Conservation (phyloP, 2,888 invertebrate species). For the Calliphora vomitoria region DNA sequence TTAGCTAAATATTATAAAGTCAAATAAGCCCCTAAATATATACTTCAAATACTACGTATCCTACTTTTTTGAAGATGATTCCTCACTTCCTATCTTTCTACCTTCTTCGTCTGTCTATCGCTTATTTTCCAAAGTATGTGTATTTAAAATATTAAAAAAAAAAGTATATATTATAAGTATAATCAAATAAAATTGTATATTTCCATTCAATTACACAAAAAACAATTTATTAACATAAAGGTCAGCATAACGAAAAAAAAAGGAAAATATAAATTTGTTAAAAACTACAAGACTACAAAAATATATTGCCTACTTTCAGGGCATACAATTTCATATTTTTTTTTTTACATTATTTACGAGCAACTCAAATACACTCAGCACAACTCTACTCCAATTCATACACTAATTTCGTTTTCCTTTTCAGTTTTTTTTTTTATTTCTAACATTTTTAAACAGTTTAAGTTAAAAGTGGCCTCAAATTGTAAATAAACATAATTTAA, state of each 20-base stretch:
- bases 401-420: neutral
- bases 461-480: conserved; percentile 63
- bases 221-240: conserved; percentile 47
- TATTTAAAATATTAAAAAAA: neutral
- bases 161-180: neutral
- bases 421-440: neutral
- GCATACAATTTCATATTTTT: conserved; percentile 6
- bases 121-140: neutral
- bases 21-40: conserved; percentile 7
- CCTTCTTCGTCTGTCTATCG: neutral
- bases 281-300: neutral
- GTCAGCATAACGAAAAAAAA: neutral
- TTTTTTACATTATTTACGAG: conserved; percentile 11
- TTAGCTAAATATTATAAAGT: conserved; percentile 15
- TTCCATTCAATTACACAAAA: conserved; percentile 57
- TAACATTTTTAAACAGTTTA: conserved; percentile 49
- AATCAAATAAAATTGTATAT: conserved; percentile 46
- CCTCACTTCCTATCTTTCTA: neutral
- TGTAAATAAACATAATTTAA: conserved; percentile 70
- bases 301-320: conserved; percentile 49
- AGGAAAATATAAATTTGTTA: conserved; percentile 6
- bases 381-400: neutral
- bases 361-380: neutral
- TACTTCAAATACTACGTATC: neutral
- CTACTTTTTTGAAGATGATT: neutral